Conservation (phyloP, 2,113 vertebrate species). For the Scytalopus superciliaris region DNA sequence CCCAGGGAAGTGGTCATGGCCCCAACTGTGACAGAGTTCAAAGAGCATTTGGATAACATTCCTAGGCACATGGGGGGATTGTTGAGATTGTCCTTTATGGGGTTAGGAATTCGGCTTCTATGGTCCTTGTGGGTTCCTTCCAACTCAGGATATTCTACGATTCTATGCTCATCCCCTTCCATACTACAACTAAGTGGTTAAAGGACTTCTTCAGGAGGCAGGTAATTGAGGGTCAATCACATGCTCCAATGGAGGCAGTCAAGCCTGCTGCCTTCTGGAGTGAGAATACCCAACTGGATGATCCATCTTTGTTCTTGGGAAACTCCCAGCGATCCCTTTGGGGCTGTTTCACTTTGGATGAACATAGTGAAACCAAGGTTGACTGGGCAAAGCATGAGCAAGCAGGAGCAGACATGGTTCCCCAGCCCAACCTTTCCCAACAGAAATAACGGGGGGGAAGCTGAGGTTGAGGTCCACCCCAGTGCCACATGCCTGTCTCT, state of each 20-base stretch:
- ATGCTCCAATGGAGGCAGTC: neutral
- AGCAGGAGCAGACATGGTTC: neutral
- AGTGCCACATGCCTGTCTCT: neutral
- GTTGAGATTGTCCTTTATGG: neutral
- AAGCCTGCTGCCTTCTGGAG: neutral
- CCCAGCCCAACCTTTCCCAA: neutral
- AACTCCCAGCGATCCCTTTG: neutral
- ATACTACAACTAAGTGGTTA: neutral
- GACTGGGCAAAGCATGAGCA: neutral
- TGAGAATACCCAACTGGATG: neutral
- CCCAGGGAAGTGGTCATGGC: neutral
- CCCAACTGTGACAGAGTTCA: neutral
- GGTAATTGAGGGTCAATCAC: neutral
- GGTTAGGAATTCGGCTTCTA: neutral
- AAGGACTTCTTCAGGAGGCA: neutral
- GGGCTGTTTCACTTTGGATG: neutral
- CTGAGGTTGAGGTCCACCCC: neutral
- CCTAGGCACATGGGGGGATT: neutral
- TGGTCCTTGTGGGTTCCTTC: neutral
- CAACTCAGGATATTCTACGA: neutral
- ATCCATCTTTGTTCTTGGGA: neutral
- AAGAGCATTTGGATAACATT: neutral
- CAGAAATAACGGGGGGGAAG: accelerated
- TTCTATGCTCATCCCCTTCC: neutral
- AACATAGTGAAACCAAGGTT: neutral